Evolutionary conservation across 2,888 invertebrate species (phyloP), one percentile per base, ranked within the genome.

Genomic region (Eudemis profundana): DNA sequence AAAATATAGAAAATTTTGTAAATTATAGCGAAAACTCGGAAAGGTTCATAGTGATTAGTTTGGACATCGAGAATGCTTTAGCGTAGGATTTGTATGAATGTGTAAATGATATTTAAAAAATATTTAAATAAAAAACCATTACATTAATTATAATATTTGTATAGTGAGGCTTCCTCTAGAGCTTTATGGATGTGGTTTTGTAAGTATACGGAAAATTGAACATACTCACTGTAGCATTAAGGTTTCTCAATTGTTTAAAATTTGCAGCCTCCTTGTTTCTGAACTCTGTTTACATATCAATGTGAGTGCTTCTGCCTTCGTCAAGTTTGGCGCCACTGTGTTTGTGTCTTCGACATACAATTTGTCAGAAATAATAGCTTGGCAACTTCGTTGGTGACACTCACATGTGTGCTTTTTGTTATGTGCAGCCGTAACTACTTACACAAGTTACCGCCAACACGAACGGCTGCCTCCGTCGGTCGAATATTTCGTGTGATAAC

Each of bases 101-200:
- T 88, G 87, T 89, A 86, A 85, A 86, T 82, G 78, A 86, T 89
- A 88, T 88, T 88, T 87, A 86, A 85, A 79, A 78, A 81, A 76
- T 82, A 82, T 82, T 81, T 81, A 83, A 81, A 77, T 76, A 74
- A 80, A 81, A 65, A 60, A 65, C 78, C 78, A 82, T 82, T 70
- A 74, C 70, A 70, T 82, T 85, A 83, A 81, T 81, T 79, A 83
- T 81, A 83, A 83, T 86, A 84, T 68, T 64, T 87, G 85, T 90
- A 89, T 89, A 90, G 90, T 77, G 90, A 91, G 90, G 91, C 90
- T 91, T 91, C 91, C 90, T 89, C 85, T 88, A 89, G 87, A 89
- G 89, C 88, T 89, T 88, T 89, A 89, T 86, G 86, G 82, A 86
- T 84, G 86, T 86, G 90, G 85, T 87, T 85, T 84, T 84, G 72